Evolutionary conservation across 1,140 invertebrate genomes (phyloP).

Genomic region (Semibalanus balanoides): DNA sequence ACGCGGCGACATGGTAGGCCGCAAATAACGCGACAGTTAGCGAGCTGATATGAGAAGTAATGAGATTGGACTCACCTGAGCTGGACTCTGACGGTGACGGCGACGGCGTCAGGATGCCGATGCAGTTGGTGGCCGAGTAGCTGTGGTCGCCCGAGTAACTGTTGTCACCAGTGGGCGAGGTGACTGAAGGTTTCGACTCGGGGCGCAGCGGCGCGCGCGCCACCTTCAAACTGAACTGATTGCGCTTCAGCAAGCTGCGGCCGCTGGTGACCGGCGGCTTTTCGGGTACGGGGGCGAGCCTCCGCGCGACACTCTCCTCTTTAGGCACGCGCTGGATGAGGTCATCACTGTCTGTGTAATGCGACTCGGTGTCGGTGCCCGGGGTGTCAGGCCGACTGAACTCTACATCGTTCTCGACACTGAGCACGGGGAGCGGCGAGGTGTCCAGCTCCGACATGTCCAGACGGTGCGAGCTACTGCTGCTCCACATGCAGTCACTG

Average conservation of each 20-base stretch:
- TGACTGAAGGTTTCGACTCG: not conserved
- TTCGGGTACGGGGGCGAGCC: not conserved
- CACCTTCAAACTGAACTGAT: not conserved
- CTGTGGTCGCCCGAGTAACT: not conserved
- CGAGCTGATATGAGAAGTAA: too few relatives aligned
- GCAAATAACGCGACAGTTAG: too few relatives aligned
- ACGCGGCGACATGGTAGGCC: not conserved
- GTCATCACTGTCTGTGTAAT: not conserved
- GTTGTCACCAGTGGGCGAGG: not conserved
- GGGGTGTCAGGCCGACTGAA: not conserved
- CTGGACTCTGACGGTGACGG: not conserved
- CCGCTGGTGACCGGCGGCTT: not conserved
- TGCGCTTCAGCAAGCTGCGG: not conserved
- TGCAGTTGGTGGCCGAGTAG: not conserved
- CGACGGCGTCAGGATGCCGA: not conserved
- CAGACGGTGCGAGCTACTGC: not conserved
- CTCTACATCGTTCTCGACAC: not conserved
- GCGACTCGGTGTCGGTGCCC: not conserved
- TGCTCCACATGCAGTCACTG: not conserved
- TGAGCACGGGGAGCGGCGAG: not conserved
- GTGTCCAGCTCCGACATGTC: not conserved
- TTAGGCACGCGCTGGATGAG: not conserved
- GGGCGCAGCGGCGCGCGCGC: not conserved
- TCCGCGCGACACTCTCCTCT: not conserved
- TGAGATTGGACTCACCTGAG: not conserved